phyloP scores from a whole-genome alignment of 1,140 invertebrate genomes.

The Tetramorium parvispinum region DNA sequence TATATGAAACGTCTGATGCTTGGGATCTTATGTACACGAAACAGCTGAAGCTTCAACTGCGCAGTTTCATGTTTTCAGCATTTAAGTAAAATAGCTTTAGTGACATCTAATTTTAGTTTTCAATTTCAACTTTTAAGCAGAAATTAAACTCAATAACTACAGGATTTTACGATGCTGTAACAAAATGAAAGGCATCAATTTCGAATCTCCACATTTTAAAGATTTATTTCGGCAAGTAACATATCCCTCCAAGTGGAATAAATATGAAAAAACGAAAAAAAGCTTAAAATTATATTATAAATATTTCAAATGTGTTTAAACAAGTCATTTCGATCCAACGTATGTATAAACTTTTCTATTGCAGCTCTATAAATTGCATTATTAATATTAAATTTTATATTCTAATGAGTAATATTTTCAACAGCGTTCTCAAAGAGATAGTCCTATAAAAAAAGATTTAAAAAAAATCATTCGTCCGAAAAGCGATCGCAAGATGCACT shows the following conservation, averaged over 20 bases:
- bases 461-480: neutral
- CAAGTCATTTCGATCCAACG: neutral
- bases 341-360: neutral
- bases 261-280: neutral
- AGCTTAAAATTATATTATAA: neutral
- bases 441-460: neutral
- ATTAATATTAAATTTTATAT: neutral
- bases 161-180: neutral
- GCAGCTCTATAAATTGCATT: neutral
- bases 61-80: neutral
- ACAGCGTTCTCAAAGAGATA: neutral
- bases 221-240: neutral
- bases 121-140: constrained; percentile 8
- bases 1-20: constrained; percentile 31
- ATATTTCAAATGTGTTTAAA: neutral
- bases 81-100: neutral
- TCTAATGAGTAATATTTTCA: neutral
- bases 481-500: constrained; percentile 6
- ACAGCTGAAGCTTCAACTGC: neutral
- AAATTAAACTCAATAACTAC: neutral
- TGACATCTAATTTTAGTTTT: neutral
- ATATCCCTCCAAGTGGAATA: neutral
- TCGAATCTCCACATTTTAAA: neutral
- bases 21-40: constrained; percentile 8
- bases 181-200: neutral